Evolutionary conservation across 2,113 vertebrate genomes (phyloP).

Genomic region (Bos javanicus): DNA sequence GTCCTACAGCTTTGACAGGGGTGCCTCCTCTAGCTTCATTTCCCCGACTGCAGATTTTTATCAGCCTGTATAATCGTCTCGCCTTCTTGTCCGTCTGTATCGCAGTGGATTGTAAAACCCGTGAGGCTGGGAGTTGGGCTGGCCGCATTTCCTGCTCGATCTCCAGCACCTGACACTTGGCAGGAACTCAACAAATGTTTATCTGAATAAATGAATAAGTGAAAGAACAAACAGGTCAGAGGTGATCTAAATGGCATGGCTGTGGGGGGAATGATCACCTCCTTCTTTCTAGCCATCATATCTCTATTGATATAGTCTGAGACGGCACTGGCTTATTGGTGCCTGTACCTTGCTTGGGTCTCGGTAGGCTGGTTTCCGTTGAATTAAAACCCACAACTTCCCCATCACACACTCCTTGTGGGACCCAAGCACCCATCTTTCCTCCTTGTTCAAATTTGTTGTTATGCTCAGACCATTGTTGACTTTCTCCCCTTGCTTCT

Average conservation of each 20-base stretch:
- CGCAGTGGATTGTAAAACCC: neutral
- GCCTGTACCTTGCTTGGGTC: neutral
- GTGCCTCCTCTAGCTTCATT: neutral
- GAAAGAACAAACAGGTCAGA: neutral
- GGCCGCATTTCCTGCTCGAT: neutral
- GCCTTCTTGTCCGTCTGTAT: neutral
- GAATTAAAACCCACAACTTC: neutral
- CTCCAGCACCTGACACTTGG: neutral
- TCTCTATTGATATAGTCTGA: neutral
- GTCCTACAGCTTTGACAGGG: neutral
- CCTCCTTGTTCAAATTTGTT: neutral
- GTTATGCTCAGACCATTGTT: neutral
- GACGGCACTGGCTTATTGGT: accelerated
- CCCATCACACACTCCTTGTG: neutral
- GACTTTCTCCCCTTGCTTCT: neutral
- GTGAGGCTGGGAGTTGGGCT: neutral
- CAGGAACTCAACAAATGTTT: neutral
- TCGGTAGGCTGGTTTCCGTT: neutral
- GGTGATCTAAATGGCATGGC: neutral
- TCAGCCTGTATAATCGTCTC: neutral
- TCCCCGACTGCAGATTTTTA: neutral
- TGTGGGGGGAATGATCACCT: neutral
- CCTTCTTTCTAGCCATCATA: neutral
- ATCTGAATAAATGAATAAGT: neutral
- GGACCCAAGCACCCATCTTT: neutral